Conservation (phyloP, 2,888 invertebrate species). For the Cephus sareptanus region DNA sequence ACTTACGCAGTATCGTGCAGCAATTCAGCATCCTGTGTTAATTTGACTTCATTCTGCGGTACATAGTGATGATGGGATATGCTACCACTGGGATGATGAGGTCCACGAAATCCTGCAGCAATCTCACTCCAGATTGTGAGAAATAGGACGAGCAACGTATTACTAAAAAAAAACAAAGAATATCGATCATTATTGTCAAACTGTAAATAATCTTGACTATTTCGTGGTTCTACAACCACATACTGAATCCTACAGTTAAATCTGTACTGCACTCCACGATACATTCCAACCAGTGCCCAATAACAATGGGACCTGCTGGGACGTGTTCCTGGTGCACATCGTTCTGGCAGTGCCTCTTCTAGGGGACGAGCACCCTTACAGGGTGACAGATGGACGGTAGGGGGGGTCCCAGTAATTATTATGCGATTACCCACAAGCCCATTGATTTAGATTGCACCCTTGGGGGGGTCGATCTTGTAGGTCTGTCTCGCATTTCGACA, state of each 20-base stretch:
- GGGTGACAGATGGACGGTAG: constrained; percentile 61
- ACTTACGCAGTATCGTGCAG: constrained; percentile 81
- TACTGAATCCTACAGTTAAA: background rate
- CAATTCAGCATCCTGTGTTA: constrained; percentile 78
- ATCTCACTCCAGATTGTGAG: constrained; percentile 36
- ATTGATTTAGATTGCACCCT: constrained; percentile 64
- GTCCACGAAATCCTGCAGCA: constrained; percentile 68
- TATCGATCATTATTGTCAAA: no score
- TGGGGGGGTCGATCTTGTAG: constrained; percentile 46
- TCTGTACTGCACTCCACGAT: background rate
- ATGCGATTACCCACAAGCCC: constrained; percentile 66
- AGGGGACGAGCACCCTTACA: constrained; percentile 46
- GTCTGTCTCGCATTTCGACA: constrained; percentile 32
- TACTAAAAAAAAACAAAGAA: background rate
- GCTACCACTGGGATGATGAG: constrained; percentile 73
- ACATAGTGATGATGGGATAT: constrained; percentile 70
- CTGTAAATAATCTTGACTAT: no score
- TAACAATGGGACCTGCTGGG: constrained; percentile 63
- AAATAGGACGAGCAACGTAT: constrained; percentile 38
- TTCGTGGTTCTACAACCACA: background rate
- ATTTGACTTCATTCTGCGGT: constrained; percentile 70
- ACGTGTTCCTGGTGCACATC: constrained; percentile 46
- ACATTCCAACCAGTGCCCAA: constrained; percentile 14
- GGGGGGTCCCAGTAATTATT: constrained; percentile 64
- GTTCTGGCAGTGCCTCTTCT: constrained; percentile 38